Evolutionary conservation across 2,888 invertebrate species (phyloP).

Genomic region (Keiferia lycopersicella): DNA sequence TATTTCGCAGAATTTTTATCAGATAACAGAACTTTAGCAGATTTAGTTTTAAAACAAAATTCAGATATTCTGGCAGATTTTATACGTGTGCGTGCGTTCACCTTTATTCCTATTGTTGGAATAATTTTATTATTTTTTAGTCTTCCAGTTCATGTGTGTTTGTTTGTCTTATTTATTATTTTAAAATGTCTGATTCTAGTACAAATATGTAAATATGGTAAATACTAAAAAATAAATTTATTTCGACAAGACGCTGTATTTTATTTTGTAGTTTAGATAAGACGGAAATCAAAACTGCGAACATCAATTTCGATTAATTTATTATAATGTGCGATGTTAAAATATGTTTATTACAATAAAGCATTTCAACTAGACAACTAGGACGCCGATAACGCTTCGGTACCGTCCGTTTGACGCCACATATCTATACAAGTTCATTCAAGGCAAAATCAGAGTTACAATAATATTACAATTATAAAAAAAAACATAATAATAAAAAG

Average conservation of each 20-base stretch:
- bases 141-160: constrained; percentile 43
- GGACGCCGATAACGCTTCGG: constrained; percentile 46
- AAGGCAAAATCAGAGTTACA: constrained; percentile 53
- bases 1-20: too few species aligned
- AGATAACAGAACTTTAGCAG: too few species aligned
- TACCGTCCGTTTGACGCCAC: constrained; percentile 46
- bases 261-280: background rate
- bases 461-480: constrained; percentile 55
- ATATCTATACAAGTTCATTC: constrained; percentile 62
- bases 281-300: constrained; percentile 26
- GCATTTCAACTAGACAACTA: constrained; percentile 68
- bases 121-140: background rate
- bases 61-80: too few species aligned
- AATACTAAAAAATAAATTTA: constrained; percentile 17
- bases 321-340: constrained; percentile 82
- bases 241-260: background rate
- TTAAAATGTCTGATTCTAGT: constrained; percentile 52
- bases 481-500: constrained; percentile 45
- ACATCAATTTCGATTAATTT: constrained; percentile 78
- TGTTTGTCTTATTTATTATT: constrained; percentile 41
- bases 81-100: too few species aligned
- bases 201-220: constrained; percentile 52
- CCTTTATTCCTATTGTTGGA: too few species aligned
- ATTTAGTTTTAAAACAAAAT: too few species aligned
- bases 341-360: constrained; percentile 79